These are phyloP conservation scores for Choloepus didactylus DNA, from an alignment of 2,797 vertebrate species.

Conservation along the genomic window DNA sequence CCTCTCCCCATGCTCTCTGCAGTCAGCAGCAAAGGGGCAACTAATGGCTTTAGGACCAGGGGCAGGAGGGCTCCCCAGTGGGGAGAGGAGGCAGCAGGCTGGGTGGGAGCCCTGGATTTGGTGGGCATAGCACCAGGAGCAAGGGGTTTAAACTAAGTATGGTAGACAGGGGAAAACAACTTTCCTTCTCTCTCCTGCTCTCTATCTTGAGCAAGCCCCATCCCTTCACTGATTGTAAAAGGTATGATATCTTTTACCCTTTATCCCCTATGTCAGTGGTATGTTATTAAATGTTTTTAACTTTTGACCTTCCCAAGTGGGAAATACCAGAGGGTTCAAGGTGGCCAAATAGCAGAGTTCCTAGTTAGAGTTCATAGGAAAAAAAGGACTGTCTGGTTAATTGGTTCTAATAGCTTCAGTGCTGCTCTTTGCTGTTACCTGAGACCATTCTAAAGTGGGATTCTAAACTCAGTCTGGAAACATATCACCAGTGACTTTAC, in stretches of 20 bases:
- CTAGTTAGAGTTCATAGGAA: not conserved
- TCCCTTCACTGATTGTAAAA: not conserved
- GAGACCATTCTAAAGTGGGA: not conserved
- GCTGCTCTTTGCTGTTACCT: not conserved
- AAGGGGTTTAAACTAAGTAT: not conserved
- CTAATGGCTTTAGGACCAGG: not conserved
- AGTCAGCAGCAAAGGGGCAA: not conserved
- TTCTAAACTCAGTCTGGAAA: not conserved
- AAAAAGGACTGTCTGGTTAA: not conserved
- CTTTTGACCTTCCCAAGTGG: slow-evolving; percentile 1
- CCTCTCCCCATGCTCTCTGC: not conserved
- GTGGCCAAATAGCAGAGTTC: not conserved
- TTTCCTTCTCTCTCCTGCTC: not conserved
- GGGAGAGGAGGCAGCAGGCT: not conserved
- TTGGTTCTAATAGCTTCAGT: not conserved
- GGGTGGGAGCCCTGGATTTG: no score
- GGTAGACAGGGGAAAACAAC: not conserved
- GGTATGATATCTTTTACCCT: not conserved
- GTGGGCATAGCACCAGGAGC: not conserved
- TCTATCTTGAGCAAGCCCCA: not conserved
- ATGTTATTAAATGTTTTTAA: slow-evolving; percentile 4
- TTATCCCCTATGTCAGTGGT: not conserved
- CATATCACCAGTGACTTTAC: not conserved
- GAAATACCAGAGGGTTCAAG: not conserved
- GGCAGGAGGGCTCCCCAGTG: not conserved